phyloP scores from a whole-genome alignment of 2,888 invertebrate species.

The Acrocera orbiculus region DNA sequence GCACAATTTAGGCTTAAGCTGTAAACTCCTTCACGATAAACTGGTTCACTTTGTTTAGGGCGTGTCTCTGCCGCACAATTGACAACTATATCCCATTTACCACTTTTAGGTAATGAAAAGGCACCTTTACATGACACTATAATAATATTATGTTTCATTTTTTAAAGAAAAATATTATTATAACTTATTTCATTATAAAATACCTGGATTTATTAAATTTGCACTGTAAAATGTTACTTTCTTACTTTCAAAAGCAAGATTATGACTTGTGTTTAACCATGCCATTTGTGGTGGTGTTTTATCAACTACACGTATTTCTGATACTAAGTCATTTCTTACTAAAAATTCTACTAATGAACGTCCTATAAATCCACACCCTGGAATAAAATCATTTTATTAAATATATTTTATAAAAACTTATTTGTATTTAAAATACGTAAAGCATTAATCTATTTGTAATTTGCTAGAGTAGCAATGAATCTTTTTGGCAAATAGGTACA shows the following conservation, averaged over 20 bases:
- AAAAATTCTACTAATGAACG: constrained; percentile 71
- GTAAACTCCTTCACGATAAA: constrained; percentile 76
- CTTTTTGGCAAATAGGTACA: too few species aligned
- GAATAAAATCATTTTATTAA: neutral
- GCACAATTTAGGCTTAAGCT: constrained; percentile 74
- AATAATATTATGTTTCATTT: constrained; percentile 14
- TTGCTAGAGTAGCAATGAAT: too few species aligned
- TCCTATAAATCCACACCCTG: constrained; percentile 88
- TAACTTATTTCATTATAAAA: constrained; percentile 11
- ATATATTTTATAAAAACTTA: neutral
- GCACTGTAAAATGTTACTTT: constrained; percentile 78
- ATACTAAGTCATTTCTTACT: constrained; percentile 56
- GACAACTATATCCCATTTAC: constrained; percentile 57
- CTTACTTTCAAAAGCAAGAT: constrained; percentile 52
- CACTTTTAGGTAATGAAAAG: constrained; percentile 43
- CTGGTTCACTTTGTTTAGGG: constrained; percentile 70
- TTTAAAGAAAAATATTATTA: neutral
- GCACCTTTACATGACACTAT: constrained; percentile 66
- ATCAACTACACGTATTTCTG: constrained; percentile 64
- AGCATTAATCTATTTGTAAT: too few species aligned
- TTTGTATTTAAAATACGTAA: too few species aligned
- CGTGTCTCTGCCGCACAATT: constrained; percentile 89
- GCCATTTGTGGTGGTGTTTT: constrained; percentile 88
- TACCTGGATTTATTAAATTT: constrained; percentile 77
- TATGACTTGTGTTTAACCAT: constrained; percentile 63